Evolutionary conservation across 2,113 vertebrate genomes (phyloP), one percentile per base, ranked within the genome.

Genomic region (Coptodon rendalli): DNA sequence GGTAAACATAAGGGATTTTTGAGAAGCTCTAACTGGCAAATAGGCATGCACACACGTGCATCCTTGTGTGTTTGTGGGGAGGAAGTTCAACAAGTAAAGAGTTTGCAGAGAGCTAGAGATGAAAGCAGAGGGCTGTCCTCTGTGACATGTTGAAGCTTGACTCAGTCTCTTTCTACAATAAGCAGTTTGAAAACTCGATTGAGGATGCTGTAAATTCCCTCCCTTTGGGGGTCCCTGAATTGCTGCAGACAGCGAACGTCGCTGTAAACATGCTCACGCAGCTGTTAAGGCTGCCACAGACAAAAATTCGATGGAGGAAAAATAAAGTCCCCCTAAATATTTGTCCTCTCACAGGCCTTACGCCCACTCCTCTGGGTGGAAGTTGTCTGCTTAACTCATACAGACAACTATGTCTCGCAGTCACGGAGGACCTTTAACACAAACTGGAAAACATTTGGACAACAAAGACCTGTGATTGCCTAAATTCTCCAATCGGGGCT

Each of bases 221-320:
- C 29, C 54, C 34, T 88, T 38, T 61, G 54, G 82, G 54, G 45
- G 38, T 90, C 79, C 83, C 88, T 87, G 87, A 91, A 78, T 66
- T 7, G 5, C 81, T 87, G 83, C 52, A 63, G 86, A 80, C 66
- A 85, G 81, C 71, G 57, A 88, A 81, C 71, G n/a, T 9, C 78
- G 10, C 34, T 7, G 52, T 40, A 45, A 76, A 85, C 45, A 12
- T 76, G 78, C 14, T 81, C 82, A 53, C 6, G 38, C 86, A 88
- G 91, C 89, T 89, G 83, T 86, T 88, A 34, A 52, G n/a, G 10
- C 45, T 78, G 43, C 73, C 73, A 52, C 9, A 52, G 17, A 34
- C 71, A 50, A 78, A 76, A 78, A n/a, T 78, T 29, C 6, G 1
- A 29, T 19, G 6, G 45, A 78, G 45, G 45, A 50, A 52, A 78